A percentile compares a stretch with the other conserved stretches of the same genome.
phyloP scores from a whole-genome alignment of 2,797 vertebrate species.

The Sebastes steindachneri region DNA sequence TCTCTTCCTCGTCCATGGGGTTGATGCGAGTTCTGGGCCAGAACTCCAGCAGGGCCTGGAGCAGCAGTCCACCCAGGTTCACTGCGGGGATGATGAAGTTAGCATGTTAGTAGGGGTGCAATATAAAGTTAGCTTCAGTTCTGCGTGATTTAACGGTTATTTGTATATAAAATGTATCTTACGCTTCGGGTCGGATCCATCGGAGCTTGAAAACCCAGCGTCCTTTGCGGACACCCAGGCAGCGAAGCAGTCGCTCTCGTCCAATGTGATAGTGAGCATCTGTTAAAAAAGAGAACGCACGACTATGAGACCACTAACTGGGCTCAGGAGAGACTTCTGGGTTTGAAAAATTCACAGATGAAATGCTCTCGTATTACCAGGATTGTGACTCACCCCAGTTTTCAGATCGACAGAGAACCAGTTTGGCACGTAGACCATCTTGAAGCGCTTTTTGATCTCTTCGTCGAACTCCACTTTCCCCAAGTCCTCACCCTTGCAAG shows the following conservation, averaged over 20 bases:
- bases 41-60: constrained; percentile 96
- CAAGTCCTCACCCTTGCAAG: constrained; percentile 97
- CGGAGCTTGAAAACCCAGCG: constrained; percentile 95
- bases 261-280: constrained; percentile 99
- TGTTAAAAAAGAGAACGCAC: constrained; percentile 46
- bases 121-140: neutral
- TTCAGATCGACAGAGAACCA: constrained; percentile 99
- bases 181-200: constrained; percentile 98
- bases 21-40: constrained; percentile 98
- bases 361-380: neutral
- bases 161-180: constrained; percentile 54
- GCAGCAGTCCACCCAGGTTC: constrained; percentile 95
- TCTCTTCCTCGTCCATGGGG: constrained; percentile 98
- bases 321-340: neutral
- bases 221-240: constrained; percentile 99
- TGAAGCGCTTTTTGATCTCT: constrained; percentile 98
- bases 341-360: neutral
- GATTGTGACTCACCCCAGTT: constrained; percentile 90
- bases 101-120: neutral
- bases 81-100: constrained; percentile 76
- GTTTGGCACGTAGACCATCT: constrained; percentile 99
- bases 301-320: neutral
- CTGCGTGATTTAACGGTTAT: neutral
- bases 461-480: constrained; percentile 99
- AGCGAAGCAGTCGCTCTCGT: constrained; percentile 98